These are phyloP conservation scores for Rhyacophila brunnea DNA, from an alignment of 1,140 invertebrate genomes.

Conservation along the genomic window DNA sequence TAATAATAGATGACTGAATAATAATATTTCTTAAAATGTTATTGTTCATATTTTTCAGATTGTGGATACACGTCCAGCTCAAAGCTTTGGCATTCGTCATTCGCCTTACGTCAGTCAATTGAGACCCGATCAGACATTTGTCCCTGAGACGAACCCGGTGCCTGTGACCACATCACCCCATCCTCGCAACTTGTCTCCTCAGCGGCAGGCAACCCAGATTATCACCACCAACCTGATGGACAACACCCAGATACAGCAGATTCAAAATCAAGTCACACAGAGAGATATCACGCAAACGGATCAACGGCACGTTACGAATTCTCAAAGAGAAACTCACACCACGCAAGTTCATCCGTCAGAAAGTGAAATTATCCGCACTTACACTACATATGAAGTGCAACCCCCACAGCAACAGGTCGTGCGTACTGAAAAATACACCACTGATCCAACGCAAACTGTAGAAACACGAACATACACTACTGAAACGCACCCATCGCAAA, in stretches of 20 bases:
- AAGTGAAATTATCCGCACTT: slow-evolving; percentile 15
- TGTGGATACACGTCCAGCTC: slow-evolving; percentile 61
- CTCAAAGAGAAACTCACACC: slow-evolving; percentile 9
- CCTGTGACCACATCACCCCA: background rate
- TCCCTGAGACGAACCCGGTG: background rate
- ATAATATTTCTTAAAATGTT: background rate
- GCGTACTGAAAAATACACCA: background rate
- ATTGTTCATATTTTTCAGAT: slow-evolving; percentile 48
- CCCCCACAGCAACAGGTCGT: slow-evolving; percentile 14
- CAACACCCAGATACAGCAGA: background rate
- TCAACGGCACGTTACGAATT: background rate
- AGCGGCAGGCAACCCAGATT: too few species aligned
- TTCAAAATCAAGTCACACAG: slow-evolving; percentile 9
- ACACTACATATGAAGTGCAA: slow-evolving; percentile 22
- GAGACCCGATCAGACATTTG: slow-evolving; percentile 35
- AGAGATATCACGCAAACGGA: background rate
- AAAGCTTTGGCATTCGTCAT: slow-evolving; percentile 86
- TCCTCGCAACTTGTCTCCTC: too few species aligned
- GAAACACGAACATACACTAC: slow-evolving; percentile 10
- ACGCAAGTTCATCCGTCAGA: slow-evolving; percentile 9
- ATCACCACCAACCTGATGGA: slow-evolving; percentile 5
- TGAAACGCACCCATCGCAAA: slow-evolving; percentile 10
- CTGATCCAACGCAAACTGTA: background rate
- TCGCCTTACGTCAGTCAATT: slow-evolving; percentile 75
- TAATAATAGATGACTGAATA: background rate